phyloP scores from a whole-genome alignment of 2,113 vertebrate species.

The Herpetotheres cachinnans region DNA sequence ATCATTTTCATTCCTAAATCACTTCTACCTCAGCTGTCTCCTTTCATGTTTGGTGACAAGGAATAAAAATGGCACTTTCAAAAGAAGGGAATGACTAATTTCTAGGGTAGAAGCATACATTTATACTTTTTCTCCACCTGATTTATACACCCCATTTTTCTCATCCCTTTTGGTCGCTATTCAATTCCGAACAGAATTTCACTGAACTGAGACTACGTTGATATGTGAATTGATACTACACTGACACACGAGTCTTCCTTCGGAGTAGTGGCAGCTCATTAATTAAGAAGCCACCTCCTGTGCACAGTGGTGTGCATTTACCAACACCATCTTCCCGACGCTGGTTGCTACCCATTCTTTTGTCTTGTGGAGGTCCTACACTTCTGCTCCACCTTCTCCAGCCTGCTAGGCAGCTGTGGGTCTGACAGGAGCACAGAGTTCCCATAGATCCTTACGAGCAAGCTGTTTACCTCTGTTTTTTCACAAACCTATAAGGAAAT shows the following conservation, averaged over 20 bases:
- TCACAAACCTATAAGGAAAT: not conserved
- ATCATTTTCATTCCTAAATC: not conserved
- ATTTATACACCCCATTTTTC: not conserved
- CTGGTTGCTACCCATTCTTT: not conserved
- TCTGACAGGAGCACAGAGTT: not conserved
- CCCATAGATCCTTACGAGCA: not conserved
- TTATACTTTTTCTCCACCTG: not conserved
- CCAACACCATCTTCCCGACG: fast-evolving
- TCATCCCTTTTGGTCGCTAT: not conserved
- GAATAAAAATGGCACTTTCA: constrained; percentile 10
- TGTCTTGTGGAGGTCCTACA: not conserved
- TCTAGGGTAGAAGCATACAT: not conserved
- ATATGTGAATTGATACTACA: not conserved
- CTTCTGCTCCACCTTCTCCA: not conserved
- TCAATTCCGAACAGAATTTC: not conserved
- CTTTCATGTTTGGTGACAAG: not conserved
- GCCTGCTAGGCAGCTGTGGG: not conserved
- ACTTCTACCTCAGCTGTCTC: not conserved
- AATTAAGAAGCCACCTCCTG: not conserved
- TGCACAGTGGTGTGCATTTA: not conserved
- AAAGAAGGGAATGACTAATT: not conserved
- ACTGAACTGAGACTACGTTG: not conserved
- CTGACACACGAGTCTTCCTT: not conserved
- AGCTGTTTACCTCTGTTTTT: not conserved
- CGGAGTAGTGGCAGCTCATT: not conserved